Base-by-base conservation (phyloP, 1,140 invertebrate species). In the Acromyrmex echinatior region DNA sequence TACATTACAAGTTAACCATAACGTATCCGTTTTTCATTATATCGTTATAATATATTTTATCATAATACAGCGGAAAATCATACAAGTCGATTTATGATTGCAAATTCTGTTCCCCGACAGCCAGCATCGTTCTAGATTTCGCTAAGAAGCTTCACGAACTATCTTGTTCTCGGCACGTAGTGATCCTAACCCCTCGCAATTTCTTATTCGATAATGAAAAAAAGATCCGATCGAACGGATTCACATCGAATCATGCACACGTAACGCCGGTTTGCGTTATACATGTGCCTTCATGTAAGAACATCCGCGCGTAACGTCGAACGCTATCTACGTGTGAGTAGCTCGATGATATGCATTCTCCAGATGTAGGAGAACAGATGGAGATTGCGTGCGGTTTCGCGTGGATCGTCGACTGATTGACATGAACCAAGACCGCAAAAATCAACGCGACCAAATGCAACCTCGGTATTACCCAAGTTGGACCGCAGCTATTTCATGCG, bases 331-430 rank as follows among this genome's bases (percentile, higher is more conserved):
- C 74, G 60, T 77, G 81, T 31, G 81, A 70, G 78, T 53, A 39
- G 51, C 45, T 25, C 74, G 87, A 53, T 45, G 35, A 70, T 79
- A 87, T 68, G 68, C 68, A 65, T 66, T 70, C 60, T 71, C 60
- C 88, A 89, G 76, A 87, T 73, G 63, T 74, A 70, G 77, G 71
- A 71, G 87, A 87, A 82, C 89, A 84, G 86, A 90, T 86, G 77
- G 86, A 90, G 81, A 91, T 91, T 90, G 89, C 89, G 81, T 91
- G 90, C 86, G 89, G 90, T 91, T 90, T 90, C 53, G 58, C 86
- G 76, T 86, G 89, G 89, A 90, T 90, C 80, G 89, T 58, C 79
- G 79, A 86, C 86, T 90, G 90, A 91, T 90, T 85, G 89, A 90
- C 90, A 84, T 79, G 80, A 86, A 65, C n/a, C 63, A 63, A 90